Evolutionary conservation across 2,888 invertebrate species (phyloP), one percentile per base, ranked within the genome.

Genomic region (Polyommatus icarus): DNA sequence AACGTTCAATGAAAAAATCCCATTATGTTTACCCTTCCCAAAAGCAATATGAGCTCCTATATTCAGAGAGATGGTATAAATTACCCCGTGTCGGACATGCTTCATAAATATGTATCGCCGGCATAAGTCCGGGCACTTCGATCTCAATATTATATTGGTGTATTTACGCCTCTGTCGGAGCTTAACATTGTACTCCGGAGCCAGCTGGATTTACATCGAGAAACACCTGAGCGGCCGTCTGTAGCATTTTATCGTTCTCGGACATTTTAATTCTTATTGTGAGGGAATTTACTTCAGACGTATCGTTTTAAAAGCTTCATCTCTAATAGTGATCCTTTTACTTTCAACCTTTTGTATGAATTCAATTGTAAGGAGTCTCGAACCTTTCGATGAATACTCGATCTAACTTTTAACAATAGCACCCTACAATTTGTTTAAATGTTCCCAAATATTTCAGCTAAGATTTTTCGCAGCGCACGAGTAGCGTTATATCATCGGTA

Each of bases 41-140:
- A 61, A 57, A 72, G 78, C 78, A 81, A 81, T 84, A 82, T 82
- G 81, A 77, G 78, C 81, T 81, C 77, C 79, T 80, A 79, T 81
- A 82, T 77, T 77, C 81, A 76, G 80, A 78, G 81, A 82, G 83
- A 82, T 80, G 80, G 82, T 81, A 83, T 84, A 83, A 83, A 84
- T 84, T 82, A 83, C 80, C 80, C 80, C 79, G 79, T 81, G 83
- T 82, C 81, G 80, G 80, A 82, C 82, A 81, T 77, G 80, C 80
- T 79, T 83, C 83, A 84, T 84, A 83, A 83, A 84, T 84, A 84
- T 84, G 82, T 82, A 84, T 80, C 78, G 80, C 78, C 79, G 78
- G 79, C 81, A 80, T 82, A 80, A 82, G 81, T 82, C 80, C 79
- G 76, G 79, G 76, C 79, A 79, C 80, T 79, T 80, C 79, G 79